These are phyloP conservation scores for Entelurus aequoreus DNA, from an alignment of 2,113 vertebrate species.

Conservation along the genomic window DNA sequence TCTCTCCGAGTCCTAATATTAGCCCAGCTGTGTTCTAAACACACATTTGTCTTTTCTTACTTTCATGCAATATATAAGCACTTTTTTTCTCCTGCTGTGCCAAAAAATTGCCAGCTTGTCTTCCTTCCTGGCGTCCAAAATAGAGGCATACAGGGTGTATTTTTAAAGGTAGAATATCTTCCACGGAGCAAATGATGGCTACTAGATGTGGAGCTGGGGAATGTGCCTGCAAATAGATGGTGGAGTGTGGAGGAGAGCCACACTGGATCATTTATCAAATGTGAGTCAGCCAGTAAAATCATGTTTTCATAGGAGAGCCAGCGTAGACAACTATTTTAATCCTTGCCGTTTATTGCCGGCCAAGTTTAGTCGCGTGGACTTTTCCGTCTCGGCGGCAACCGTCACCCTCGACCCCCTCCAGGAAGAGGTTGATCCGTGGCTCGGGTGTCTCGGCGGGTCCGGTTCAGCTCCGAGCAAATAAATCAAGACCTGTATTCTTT, in stretches of 20 bases:
- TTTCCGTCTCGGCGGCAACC: no score
- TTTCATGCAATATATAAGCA: neutral
- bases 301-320: neutral
- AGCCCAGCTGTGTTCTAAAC: neutral
- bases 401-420: constrained; percentile 38
- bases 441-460: constrained; percentile 41
- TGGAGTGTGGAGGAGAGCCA: constrained; percentile 19
- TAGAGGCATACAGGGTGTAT: constrained; percentile 15
- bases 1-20: no score
- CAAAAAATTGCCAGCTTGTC: neutral
- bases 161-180: constrained; percentile 37
- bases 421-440: constrained; percentile 42
- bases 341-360: constrained; percentile 27
- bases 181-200: constrained; percentile 17
- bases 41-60: neutral
- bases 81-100: neutral
- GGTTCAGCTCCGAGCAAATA: constrained; percentile 53
- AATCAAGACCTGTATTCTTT: constrained; percentile 47
- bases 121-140: constrained; percentile 15
- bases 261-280: constrained; percentile 30
- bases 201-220: constrained; percentile 20
- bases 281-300: neutral
- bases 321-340: constrained; percentile 19
- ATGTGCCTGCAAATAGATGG: constrained; percentile 39
- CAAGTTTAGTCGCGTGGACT: neutral